Conservation (phyloP, 30 jellyfish, hydroid and myxozoan species). For the Mastigias papua region DNA sequence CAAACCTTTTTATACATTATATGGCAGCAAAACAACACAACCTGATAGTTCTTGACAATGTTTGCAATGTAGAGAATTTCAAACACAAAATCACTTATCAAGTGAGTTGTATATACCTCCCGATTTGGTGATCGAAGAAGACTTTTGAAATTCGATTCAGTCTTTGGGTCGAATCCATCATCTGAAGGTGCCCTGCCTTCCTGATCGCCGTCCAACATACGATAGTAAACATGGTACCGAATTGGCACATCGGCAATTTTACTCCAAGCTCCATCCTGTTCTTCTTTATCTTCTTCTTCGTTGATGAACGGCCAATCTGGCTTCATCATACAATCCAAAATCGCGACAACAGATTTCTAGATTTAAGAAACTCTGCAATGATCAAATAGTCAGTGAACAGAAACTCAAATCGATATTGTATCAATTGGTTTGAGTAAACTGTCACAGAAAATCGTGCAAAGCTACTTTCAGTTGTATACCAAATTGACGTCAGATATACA, state of each 20-base stretch:
- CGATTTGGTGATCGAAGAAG: conserved; percentile 69
- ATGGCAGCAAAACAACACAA: too few species aligned
- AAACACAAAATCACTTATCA: too few species aligned
- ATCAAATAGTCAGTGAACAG: not conserved
- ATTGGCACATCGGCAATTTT: conserved; percentile 83
- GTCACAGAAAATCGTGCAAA: too few species aligned
- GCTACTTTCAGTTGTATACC: too few species aligned
- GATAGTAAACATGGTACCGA: conserved; percentile 85
- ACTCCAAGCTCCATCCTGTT: conserved; percentile 74
- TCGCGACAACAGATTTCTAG: conserved; percentile 93
- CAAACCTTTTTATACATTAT: too few species aligned
- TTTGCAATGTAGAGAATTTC: too few species aligned
- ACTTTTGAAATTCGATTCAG: conserved; percentile 70
- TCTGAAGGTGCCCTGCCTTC: conserved; percentile 65
- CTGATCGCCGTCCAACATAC: conserved; percentile 86
- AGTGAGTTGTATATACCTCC: too few species aligned
- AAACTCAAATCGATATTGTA: too few species aligned
- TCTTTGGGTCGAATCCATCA: conserved; percentile 46
- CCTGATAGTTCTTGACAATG: too few species aligned
- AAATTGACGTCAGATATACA: too few species aligned
- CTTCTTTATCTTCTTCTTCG: conserved; percentile 71
- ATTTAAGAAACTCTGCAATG: not conserved
- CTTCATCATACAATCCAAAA: conserved; percentile 78
- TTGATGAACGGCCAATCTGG: conserved; percentile 94
- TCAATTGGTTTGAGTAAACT: too few species aligned